These are phyloP conservation scores for Philotrypesis tridentata DNA, from an alignment of 1,140 invertebrate species.

Conservation along the genomic window DNA sequence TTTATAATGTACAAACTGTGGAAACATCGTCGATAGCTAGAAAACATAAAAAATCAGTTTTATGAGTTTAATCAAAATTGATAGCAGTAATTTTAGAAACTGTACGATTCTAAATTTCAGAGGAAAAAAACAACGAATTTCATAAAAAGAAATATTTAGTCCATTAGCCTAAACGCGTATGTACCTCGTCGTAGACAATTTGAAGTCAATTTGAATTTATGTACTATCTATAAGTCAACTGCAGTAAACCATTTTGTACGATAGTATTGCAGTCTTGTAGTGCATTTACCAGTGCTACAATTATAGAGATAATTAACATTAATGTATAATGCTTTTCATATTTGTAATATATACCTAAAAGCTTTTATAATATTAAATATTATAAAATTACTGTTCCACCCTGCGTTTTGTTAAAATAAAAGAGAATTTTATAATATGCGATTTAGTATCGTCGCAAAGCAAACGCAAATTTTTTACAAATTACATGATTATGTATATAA, in stretches of 20 bases:
- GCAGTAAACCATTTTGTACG: conserved; percentile 26
- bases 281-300: conserved; percentile 9
- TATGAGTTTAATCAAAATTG: background rate
- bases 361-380: conserved; percentile 11
- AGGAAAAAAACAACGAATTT: background rate
- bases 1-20: background rate
- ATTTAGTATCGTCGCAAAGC: background rate
- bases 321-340: conserved; percentile 4
- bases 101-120: background rate
- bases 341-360: conserved; percentile 19
- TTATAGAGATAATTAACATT: conserved; percentile 14
- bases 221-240: background rate
- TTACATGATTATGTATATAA: conserved; percentile 34
- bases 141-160: background rate
- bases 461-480: background rate
- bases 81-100: background rate
- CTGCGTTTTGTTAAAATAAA: background rate
- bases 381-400: background rate
- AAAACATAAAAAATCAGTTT: background rate
- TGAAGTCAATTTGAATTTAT: background rate
- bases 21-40: background rate
- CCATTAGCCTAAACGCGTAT: background rate
- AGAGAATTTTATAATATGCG: background rate
- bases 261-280: conserved; percentile 19
- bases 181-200: background rate